Evolutionary conservation across 1,140 invertebrate species (phyloP), one percentile per base, ranked within the genome.

Genomic region (Stegodyphus dumicola): DNA sequence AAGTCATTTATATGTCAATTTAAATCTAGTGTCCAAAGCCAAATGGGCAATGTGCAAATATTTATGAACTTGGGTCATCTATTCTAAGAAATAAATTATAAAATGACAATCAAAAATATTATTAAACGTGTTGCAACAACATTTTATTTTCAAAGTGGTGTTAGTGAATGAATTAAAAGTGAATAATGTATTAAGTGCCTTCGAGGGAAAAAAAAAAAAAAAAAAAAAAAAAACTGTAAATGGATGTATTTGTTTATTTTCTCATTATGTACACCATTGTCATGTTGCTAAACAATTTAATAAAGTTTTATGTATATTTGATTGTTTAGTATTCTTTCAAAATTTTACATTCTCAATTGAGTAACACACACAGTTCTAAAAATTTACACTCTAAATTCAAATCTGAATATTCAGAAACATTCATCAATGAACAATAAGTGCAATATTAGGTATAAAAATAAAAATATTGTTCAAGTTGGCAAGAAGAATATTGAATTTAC

Each of bases 1-100:
- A 33, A 33, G 33, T 33, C 33, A 33, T 3, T 33, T 33, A 33
- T 33, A 33, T 33, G 33, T 33, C 33, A 33, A 3, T 33, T 33
- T 1, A 33, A 33, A 33, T 33, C 33, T 33, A 33, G 33, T 33
- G 33, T 33, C 33, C 33, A 33, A 33, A 60, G 15, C 9, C 9
- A 17, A 69, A 15, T 85, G 81, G 81, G 81, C 81, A 77, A 85
- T 85, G 81, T 85, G 81, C 81, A 85, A 85, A 85, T 85, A 85
- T 69, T 76, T 83, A 75, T 83, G 49, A 65, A 81, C 7, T 75
- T 17, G 15, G 49, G 53, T 70, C 66, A 48, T 15, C 33, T 33
- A 33, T 33, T 33, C 33, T 1, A 33, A 33, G 64, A 71, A 65
- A 64, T 70, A 48, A 17, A 76, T 60, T n/a, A 18, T 51, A 49